Conservation (phyloP, 2,888 invertebrate species). For the Thalpophila matura region DNA sequence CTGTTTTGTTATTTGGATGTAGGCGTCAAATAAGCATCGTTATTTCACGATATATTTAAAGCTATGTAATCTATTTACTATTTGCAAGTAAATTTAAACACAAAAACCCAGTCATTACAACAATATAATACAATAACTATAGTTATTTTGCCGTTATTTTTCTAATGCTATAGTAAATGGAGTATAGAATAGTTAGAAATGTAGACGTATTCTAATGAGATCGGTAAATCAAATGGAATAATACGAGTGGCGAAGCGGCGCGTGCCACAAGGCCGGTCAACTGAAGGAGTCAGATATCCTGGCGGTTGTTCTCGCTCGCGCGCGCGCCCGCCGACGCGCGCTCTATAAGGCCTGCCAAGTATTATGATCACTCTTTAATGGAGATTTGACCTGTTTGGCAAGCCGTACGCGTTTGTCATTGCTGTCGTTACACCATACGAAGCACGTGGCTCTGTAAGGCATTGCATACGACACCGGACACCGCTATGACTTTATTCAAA, state of each 20-base stretch:
- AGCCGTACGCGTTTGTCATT: conserved; percentile 78
- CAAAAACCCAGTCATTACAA: no score
- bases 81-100: no score
- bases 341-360: conserved; percentile 76
- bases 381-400: conserved; percentile 74
- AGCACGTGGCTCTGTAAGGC: conserved; percentile 78
- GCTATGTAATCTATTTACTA: no score
- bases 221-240: conserved; percentile 82
- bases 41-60: no score
- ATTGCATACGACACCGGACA: conserved; percentile 76
- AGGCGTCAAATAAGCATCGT: no score
- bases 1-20: no score
- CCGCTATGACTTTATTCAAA: conserved; percentile 85
- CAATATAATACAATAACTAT: no score
- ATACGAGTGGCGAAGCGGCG: conserved; percentile 76
- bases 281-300: conserved; percentile 81
- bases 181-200: conserved; percentile 60
- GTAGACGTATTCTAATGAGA: conserved; percentile 77
- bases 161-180: no score
- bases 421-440: conserved; percentile 75
- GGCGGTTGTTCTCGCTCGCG: conserved; percentile 72
- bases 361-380: conserved; percentile 78
- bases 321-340: conserved; percentile 57
- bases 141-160: no score
- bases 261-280: conserved; percentile 89